A percentile compares a stretch with the other conserved stretches of the same genome.
These are phyloP conservation scores for Parnassius apollo DNA, from an alignment of 2,888 invertebrate genomes.

Conservation along the genomic window DNA sequence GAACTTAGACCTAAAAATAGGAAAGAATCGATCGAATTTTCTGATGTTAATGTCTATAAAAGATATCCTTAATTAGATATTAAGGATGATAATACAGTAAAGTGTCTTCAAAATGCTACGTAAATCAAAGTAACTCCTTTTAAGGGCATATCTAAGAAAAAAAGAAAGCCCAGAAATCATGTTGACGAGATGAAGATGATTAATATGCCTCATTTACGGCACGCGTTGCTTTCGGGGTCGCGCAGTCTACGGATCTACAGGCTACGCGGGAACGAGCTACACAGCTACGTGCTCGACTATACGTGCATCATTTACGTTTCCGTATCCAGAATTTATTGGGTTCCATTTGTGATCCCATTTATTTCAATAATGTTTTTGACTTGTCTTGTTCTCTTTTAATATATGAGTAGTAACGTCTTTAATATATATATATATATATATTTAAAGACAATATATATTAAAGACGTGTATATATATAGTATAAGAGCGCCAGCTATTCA, in stretches of 20 bases:
- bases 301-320: constrained; percentile 77
- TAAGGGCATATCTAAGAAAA: constrained; percentile 64
- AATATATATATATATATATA: no score
- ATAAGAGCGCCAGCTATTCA: no score
- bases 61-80: no score
- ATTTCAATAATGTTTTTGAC: constrained; percentile 54
- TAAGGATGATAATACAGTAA: neutral
- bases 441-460: no score
- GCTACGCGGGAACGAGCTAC: constrained; percentile 34
- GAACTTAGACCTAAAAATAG: no score
- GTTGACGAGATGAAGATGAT: constrained; percentile 75
- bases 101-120: constrained; percentile 35
- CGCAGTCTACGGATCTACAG: constrained; percentile 45
- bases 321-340: constrained; percentile 75
- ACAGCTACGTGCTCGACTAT: constrained; percentile 63
- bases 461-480: no score
- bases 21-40: no score
- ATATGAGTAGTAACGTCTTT: neutral
- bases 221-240: constrained; percentile 47
- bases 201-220: constrained; percentile 79
- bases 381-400: neutral
- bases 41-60: no score
- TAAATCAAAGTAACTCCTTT: constrained; percentile 48
- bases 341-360: constrained; percentile 62
- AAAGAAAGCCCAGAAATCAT: constrained; percentile 72